Evolutionary conservation across 2,888 invertebrate species (phyloP).

Genomic region (Patella caerulea): DNA sequence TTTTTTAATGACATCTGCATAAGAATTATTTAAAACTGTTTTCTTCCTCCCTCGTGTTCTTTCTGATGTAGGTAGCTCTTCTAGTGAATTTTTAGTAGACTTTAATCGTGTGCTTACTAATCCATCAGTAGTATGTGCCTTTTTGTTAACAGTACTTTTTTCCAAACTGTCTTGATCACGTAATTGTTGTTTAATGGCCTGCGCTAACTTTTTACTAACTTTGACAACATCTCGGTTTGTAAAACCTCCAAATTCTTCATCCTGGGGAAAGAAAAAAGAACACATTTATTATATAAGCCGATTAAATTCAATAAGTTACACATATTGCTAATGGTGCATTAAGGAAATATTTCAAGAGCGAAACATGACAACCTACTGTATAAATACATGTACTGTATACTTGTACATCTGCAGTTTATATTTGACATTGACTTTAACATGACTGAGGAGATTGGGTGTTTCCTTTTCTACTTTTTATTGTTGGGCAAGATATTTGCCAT

Average conservation of each 20-base stretch:
- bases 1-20: conserved; percentile 39
- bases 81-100: conserved; percentile 32
- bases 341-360: too few species aligned
- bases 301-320: too few species aligned
- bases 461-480: too few species aligned
- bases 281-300: too few species aligned
- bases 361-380: too few species aligned
- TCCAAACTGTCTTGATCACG: conserved; percentile 29
- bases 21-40: conserved; percentile 43
- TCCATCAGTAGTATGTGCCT: not conserved
- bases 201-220: conserved; percentile 29
- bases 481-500: too few species aligned
- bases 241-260: conserved; percentile 67
- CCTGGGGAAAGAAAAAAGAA: conserved; percentile 42
- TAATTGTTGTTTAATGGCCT: conserved; percentile 39
- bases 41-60: conserved; percentile 41
- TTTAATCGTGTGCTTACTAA: conserved; percentile 32
- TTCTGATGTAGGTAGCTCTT: conserved; percentile 36
- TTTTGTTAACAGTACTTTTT: conserved; percentile 16
- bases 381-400: too few species aligned
- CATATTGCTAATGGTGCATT: too few species aligned
- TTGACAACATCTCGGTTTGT: conserved; percentile 46
- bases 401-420: too few species aligned
- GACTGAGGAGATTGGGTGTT: too few species aligned
- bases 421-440: too few species aligned